Base-by-base conservation (phyloP, 2,888 invertebrate genomes). In the Andrena praecox region DNA sequence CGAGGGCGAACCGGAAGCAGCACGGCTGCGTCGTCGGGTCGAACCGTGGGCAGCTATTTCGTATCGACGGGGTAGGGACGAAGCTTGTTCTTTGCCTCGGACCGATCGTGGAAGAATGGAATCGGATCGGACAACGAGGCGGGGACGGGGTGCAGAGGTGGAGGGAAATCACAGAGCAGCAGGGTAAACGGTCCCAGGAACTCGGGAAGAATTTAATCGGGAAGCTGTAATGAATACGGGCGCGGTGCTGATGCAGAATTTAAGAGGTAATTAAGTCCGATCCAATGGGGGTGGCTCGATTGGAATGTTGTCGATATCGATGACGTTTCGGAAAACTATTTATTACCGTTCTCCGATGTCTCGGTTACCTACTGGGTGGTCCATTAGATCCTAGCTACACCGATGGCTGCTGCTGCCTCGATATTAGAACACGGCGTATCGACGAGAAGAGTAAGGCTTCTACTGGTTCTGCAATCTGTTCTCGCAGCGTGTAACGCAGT, bases 261-360 rank as follows among this genome's bases (percentile, higher is more conserved):
- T 74, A 84, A 87, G 76, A 81, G 76, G 81, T 85, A 87, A 87
- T 87, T 87, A 87, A 87, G 70, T 67, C 33, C 31, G 12, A 74
- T 56, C 71, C 56, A 62, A 62, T 27, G 64, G 42, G 42, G 42
- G 35, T 2, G 64, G 68, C 24, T 73, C 29, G 59, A 31, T 24
- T 50, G 48, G 66, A 81, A 71, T 84, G 75, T 73, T 64, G 63
- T 67, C 56, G 73, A 70, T 80, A 80, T 74, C 59, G 67, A 78
- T 56, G 67, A 68, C 63, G 16, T 73, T 27, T 73, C 59, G 60
- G 50, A 12, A 48, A 66, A 67, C 64, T 71, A 71, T 80, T 82
- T 80, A 71, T 72, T 35, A 27, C 78, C 27, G 8, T 35, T 50
- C 71, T 42, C 27, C 16, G 27, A 31, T 16, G 59, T 31, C 67